Evolutionary conservation across 2,888 invertebrate genomes (phyloP).

Genomic region (Gari tellinella): DNA sequence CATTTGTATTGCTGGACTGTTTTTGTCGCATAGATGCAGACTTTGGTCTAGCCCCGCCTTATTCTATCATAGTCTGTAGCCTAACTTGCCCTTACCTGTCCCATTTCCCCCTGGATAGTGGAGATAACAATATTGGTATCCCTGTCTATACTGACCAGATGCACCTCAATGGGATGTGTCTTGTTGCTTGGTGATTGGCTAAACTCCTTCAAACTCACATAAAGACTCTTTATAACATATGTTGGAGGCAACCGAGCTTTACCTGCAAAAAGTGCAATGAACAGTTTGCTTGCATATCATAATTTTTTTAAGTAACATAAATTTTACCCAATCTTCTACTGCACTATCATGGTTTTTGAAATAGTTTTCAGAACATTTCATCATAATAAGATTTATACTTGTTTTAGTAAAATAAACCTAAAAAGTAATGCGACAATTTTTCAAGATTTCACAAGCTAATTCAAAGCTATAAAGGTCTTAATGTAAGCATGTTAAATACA

Average conservation of each 20-base stretch:
- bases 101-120: neutral
- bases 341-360: too few relatives aligned
- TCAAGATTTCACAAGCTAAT: too few relatives aligned
- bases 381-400: too few relatives aligned
- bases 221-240: conserved; percentile 12
- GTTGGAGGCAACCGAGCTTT: neutral
- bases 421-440: too few relatives aligned
- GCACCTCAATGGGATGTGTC: neutral
- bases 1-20: neutral
- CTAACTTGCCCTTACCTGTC: neutral
- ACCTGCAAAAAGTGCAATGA: neutral
- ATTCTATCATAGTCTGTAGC: neutral
- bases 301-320: too few relatives aligned
- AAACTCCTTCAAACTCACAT: conserved; percentile 2
- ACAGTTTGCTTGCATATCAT: too few relatives aligned
- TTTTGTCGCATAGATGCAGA: neutral
- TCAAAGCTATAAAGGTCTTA: too few relatives aligned
- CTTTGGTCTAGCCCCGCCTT: neutral
- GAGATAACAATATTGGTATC: conserved; percentile 1
- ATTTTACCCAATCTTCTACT: too few relatives aligned
- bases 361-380: too few relatives aligned
- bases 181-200: neutral
- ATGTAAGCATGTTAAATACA: too few relatives aligned
- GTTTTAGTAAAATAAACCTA: too few relatives aligned
- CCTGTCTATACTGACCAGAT: conserved; percentile 1